Evolutionary conservation across 2,797 vertebrate species (phyloP), one percentile per base, ranked within the genome.

Genomic region (Hozukius guyotensis): DNA sequence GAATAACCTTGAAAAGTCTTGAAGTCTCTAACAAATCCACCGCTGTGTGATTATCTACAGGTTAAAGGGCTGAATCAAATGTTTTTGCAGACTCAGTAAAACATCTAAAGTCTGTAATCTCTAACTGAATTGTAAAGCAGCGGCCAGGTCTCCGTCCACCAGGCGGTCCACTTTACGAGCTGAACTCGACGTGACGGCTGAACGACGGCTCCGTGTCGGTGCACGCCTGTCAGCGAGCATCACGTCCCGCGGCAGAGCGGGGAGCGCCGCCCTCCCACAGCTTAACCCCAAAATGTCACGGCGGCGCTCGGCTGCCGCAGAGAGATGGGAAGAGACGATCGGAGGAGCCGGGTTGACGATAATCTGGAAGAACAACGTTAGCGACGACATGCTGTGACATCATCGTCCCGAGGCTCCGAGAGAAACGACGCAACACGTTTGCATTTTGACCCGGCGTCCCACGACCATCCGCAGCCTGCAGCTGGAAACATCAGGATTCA

Each of bases 241-340:
- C 83, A 74, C 36, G 22, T 89, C 84, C 81, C 6, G 22, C 32
- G 2, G 62, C 56, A 16, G 6, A n/a, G 60, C 16, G 4, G 49
- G 57, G 36, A 34, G 72, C 60, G 5, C 64, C 10, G 42, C 56
- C 86, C 70, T 80, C 83, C 80, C 76, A 81, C 82, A 82, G 78
- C 83, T 90, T 86, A 91, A 91, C 90, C 88, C 81, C 85, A 87
- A 91, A 90, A 89, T 46, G 85, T 89, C 90, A 91, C 18, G 3
- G 10, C 65, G n/a, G 22, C 70, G 6, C 75, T 69, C n/a, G 34
- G 49, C 73, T 52, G 79, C 85, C 29, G 64, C 53, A 2, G 16
- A 49, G 5, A 49, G 70, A 84, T 52, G 9, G 9, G 73, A 60
- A 25, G 73, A 77, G 64, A 70, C 63, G 36, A 81, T 87, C 63